Conservation (phyloP, 2,888 invertebrate species). For the Protodeltote pygarga region DNA sequence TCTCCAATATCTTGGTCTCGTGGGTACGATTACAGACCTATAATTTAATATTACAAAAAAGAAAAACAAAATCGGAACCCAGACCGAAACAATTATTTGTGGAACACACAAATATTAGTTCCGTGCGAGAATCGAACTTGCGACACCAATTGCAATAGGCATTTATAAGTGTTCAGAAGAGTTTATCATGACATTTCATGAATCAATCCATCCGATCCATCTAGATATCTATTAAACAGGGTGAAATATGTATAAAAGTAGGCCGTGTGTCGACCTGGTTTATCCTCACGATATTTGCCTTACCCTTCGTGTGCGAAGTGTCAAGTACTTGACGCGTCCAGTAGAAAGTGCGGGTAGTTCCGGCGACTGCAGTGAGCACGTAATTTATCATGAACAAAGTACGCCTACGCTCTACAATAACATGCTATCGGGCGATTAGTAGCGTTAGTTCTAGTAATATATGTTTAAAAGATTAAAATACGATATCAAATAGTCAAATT, state of each 20-base stretch:
- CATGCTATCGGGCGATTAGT: constrained; percentile 46
- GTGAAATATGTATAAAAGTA: constrained; percentile 59
- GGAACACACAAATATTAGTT: no score
- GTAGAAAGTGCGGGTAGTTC: constrained; percentile 38
- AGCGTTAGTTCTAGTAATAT: constrained; percentile 10
- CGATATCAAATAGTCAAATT: no score
- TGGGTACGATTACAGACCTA: no score
- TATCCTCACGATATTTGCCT: constrained; percentile 66
- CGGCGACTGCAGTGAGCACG: constrained; percentile 23
- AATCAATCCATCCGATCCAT: not conserved
- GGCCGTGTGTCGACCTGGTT: constrained; percentile 69
- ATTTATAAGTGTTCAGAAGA: not conserved
- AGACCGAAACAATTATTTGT: no score
- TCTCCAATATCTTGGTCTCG: no score
- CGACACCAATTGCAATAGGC: no score
- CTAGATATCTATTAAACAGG: constrained; percentile 5
- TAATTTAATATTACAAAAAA: no score
- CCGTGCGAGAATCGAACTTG: no score
- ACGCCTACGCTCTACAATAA: constrained; percentile 33
- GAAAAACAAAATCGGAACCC: no score
- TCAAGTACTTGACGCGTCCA: constrained; percentile 58
- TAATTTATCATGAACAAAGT: constrained; percentile 37
- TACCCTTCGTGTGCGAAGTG: constrained; percentile 53
- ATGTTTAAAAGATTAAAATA: not conserved
- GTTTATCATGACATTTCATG: not conserved